A percentile compares a stretch with the other conserved stretches of the same genome.
phyloP scores from a whole-genome alignment of 2,113 vertebrate genomes.

The Hippocampus abdominalis region DNA sequence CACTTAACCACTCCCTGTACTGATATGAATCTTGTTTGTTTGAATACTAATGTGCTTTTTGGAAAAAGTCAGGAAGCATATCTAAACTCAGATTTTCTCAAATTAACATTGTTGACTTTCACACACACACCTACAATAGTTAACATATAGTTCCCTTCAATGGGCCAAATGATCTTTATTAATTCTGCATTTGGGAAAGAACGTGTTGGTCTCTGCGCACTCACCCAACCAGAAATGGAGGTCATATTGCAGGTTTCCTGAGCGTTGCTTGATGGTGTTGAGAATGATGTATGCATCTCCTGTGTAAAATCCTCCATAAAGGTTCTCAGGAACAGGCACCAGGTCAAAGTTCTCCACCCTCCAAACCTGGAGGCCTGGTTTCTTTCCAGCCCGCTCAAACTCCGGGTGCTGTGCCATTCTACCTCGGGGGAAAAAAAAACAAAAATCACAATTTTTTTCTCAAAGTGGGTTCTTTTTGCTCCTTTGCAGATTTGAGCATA shows the following conservation, averaged over 20 bases:
- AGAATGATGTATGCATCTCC: conserved; percentile 93
- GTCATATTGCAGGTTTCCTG: conserved; percentile 87
- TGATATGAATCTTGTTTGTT: no score
- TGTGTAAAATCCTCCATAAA: conserved; percentile 89
- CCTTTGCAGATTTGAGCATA: background rate
- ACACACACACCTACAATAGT: background rate
- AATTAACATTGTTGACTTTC: background rate
- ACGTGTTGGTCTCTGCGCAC: background rate
- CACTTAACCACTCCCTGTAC: background rate
- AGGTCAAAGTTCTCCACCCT: conserved; percentile 93
- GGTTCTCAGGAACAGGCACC: conserved; percentile 86
- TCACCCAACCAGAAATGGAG: conserved; percentile 97
- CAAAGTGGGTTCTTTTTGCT: background rate
- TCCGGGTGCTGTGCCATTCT: conserved; percentile 88
- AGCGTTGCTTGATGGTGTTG: conserved; percentile 89
- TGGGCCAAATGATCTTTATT: background rate
- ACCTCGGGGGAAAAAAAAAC: conserved; percentile 40
- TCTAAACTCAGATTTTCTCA: background rate
- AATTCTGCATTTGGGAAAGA: background rate
- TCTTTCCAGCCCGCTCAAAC: conserved; percentile 86
- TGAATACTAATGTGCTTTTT: background rate
- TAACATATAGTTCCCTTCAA: background rate
- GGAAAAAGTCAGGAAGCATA: no score
- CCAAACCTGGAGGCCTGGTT: conserved; percentile 93
- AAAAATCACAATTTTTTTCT: conserved; percentile 27